Conservation (phyloP, 2,113 vertebrate genomes). For the Lucifuga dentata region DNA sequence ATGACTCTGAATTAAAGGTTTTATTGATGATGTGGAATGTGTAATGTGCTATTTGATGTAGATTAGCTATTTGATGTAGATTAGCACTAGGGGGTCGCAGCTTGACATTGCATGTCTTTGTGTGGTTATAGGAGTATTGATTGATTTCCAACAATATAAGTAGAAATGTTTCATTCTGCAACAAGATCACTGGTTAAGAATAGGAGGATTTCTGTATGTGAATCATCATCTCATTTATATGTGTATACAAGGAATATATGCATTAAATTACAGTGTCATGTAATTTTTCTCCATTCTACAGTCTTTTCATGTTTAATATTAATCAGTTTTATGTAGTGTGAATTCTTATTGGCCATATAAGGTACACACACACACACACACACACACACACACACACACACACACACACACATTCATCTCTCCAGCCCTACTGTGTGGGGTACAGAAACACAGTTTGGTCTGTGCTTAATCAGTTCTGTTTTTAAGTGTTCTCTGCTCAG, state of each 20-base stretch:
- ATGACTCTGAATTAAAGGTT: conserved; percentile 28
- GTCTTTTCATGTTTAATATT: conserved; percentile 9
- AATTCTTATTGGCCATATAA: conserved; percentile 36
- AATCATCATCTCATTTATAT: background rate
- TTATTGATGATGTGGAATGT: conserved; percentile 48
- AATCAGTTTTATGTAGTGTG: conserved; percentile 30
- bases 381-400: conserved; percentile 15
- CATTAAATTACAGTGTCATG: background rate
- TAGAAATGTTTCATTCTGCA: conserved; percentile 5
- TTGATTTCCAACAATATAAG: conserved; percentile 4
- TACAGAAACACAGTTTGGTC: conserved; percentile 77
- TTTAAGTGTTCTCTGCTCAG: conserved; percentile 80
- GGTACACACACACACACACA: conserved; percentile 2
- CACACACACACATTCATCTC: conserved; percentile 22
- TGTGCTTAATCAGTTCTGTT: conserved; percentile 83
- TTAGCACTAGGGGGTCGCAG: conserved; percentile 5
- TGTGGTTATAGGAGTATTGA: conserved; percentile 6
- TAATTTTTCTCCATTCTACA: conserved; percentile 7
- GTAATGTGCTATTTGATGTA: conserved; percentile 2
- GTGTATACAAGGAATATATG: background rate
- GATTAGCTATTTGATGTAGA: conserved; percentile 14
- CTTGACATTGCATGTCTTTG: conserved; percentile 16
- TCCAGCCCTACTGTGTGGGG: conserved; percentile 53
- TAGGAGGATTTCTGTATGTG: background rate
- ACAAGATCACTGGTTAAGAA: background rate